A percentile compares a stretch with the other conserved stretches of the same genome.
phyloP scores from a whole-genome alignment of 1,140 invertebrate species.

The Tetraneura akinire region DNA sequence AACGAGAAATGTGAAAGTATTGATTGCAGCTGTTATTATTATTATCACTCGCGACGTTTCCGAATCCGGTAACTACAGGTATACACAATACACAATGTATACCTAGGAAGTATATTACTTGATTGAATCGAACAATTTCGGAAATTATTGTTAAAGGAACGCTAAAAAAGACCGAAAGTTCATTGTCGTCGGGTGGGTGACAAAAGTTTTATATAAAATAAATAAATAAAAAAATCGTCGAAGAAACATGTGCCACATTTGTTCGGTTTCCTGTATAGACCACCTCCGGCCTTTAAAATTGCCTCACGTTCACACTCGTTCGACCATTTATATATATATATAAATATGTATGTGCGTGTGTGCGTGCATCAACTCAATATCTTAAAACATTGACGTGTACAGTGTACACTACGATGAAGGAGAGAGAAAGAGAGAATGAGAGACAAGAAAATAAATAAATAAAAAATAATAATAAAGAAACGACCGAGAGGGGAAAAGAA shows the following conservation, averaged over 20 bases:
- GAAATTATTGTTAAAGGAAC: background rate
- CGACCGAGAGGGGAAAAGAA: constrained; percentile 3
- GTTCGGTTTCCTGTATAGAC: constrained; percentile 17
- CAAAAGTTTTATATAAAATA: background rate
- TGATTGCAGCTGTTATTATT: constrained; percentile 23
- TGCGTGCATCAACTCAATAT: background rate
- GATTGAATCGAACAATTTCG: constrained; percentile 20
- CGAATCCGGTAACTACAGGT: background rate
- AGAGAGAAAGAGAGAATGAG: too few species aligned
- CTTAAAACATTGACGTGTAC: constrained; percentile 26
- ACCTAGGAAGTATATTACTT: too few species aligned
- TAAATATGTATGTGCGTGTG: background rate
- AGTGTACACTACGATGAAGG: background rate
- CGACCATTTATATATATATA: background rate
- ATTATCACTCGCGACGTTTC: background rate
- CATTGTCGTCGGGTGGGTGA: background rate
- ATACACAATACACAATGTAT: too few species aligned
- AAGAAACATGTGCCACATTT: constrained; percentile 24
- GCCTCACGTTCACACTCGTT: background rate
- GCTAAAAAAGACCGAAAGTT: background rate
- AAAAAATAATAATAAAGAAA: background rate
- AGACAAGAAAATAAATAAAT: too few species aligned
- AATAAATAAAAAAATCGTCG: background rate
- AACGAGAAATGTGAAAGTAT: constrained; percentile 4
- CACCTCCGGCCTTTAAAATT: constrained; percentile 40